Conservation (phyloP, 2,113 vertebrate species). For the Sylvietta virens region DNA sequence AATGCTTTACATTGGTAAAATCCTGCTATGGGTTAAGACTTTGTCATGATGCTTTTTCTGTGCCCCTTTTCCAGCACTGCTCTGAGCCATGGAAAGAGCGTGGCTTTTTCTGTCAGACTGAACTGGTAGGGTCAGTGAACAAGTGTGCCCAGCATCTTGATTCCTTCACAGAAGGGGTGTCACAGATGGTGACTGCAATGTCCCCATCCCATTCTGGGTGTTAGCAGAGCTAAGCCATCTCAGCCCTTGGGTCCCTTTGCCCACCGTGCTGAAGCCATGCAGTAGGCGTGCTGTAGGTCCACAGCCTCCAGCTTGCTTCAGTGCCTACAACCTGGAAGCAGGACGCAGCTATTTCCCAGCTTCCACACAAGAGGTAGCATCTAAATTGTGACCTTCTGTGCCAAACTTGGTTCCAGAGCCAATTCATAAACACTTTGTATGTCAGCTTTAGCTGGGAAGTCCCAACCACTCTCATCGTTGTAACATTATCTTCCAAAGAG, state of each 20-base stretch:
- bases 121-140: background rate
- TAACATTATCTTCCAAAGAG: background rate
- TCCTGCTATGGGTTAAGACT: background rate
- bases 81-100: background rate
- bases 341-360: background rate
- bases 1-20: background rate
- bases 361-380: background rate
- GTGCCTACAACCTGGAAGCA: background rate
- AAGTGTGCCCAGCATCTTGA: background rate
- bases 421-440: background rate
- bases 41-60: background rate
- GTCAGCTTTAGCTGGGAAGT: background rate
- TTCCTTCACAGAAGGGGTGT: background rate
- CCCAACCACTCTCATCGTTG: background rate
- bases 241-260: background rate
- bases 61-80: background rate
- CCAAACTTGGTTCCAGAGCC: background rate
- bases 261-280: fast-evolving
- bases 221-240: background rate
- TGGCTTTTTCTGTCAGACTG: background rate
- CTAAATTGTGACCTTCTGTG: background rate
- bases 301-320: background rate
- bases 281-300: background rate
- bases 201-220: background rate
- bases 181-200: background rate